phyloP scores from a whole-genome alignment of 2,797 vertebrate species.

The Dermochelys coriacea region DNA sequence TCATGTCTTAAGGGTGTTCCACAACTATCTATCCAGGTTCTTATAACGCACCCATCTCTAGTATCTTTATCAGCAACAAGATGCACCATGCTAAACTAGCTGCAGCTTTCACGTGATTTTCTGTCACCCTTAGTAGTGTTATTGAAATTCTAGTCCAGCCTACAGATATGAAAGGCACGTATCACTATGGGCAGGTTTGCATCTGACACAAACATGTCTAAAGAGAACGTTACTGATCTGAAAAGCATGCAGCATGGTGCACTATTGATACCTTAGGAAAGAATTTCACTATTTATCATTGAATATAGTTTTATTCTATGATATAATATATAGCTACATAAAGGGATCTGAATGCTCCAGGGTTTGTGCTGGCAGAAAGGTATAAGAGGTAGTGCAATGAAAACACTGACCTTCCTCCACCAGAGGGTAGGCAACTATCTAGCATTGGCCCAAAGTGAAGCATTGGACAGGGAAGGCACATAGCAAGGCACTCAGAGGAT shows the following conservation, averaged over 20 bases:
- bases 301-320: slow-evolving; percentile 9
- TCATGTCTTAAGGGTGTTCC: background rate
- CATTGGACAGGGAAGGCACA: background rate
- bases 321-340: background rate
- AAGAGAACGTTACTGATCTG: background rate
- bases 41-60: background rate
- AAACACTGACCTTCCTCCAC: background rate
- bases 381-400: background rate
- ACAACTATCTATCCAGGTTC: background rate
- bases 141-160: background rate
- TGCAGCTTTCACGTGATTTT: background rate
- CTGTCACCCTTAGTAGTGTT: background rate
- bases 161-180: background rate
- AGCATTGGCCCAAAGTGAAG: background rate
- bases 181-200: fast-evolving
- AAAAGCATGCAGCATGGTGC: background rate
- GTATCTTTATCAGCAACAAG: background rate
- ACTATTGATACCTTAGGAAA: background rate
- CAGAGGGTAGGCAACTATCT: background rate
- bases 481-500: fast-evolving
- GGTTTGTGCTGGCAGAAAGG: background rate
- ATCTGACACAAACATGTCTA: background rate
- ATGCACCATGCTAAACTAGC: background rate
- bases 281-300: background rate
- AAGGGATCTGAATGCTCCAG: background rate